A percentile compares a stretch with the other conserved stretches of the same genome.
These are phyloP conservation scores for Pseudorasbora parva DNA, from an alignment of 2,113 vertebrate species.

Conservation along the genomic window DNA sequence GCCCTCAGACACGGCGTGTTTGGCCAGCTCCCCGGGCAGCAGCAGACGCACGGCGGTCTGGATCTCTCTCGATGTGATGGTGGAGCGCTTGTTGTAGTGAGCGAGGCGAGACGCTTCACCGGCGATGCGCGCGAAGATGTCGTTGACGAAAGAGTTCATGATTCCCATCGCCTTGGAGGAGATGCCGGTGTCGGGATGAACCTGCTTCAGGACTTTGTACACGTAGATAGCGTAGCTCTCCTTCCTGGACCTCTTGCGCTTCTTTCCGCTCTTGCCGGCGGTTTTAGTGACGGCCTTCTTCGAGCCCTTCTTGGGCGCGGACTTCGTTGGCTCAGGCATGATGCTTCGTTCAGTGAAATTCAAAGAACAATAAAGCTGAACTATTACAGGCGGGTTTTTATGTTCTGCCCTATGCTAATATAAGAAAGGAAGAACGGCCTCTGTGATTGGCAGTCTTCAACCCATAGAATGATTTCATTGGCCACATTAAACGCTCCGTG, in stretches of 20 bases:
- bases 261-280: too few relatives aligned
- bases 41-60: constrained; percentile 79
- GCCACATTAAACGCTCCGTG: too few relatives aligned
- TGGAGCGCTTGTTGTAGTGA: constrained; percentile 73
- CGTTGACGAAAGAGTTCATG: constrained; percentile 71
- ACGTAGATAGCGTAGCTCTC: too few relatives aligned
- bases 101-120: constrained; percentile 64
- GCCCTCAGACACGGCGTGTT: constrained; percentile 66
- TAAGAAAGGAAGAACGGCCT: background rate
- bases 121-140: constrained; percentile 71
- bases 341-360: background rate
- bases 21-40: constrained; percentile 54
- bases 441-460: too few relatives aligned
- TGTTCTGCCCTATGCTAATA: background rate
- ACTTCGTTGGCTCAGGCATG: constrained; percentile 29
- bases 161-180: constrained; percentile 77
- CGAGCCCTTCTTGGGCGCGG: background rate
- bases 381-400: accelerated
- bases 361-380: accelerated
- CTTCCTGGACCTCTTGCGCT: too few relatives aligned
- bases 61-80: constrained; percentile 81
- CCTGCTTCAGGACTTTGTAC: too few relatives aligned
- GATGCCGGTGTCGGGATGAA: constrained; percentile 80
- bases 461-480: too few relatives aligned
- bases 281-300: background rate